Conservation (phyloP, 2,888 invertebrate genomes). For the Saturnia pavonia region DNA sequence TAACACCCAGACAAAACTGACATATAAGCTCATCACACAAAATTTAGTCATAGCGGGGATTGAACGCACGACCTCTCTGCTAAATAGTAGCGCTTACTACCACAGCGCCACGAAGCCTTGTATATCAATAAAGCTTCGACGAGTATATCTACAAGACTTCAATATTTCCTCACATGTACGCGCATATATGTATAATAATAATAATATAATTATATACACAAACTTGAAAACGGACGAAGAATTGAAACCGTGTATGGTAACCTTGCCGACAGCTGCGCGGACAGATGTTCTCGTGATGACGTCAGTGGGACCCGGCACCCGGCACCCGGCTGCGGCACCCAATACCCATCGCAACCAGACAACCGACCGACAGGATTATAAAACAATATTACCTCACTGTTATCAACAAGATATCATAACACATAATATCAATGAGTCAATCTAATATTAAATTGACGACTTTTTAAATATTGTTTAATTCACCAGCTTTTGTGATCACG, state of each 20-base stretch:
- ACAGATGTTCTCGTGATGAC: constrained; percentile 6
- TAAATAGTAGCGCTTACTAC: too few relatives aligned
- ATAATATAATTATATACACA: neutral
- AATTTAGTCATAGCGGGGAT: too few relatives aligned
- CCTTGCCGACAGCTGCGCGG: constrained; percentile 8
- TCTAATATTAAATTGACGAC: neutral
- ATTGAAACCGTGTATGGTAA: neutral
- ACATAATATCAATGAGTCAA: neutral
- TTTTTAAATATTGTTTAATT: too few relatives aligned
- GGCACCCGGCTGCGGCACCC: neutral
- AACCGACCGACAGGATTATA: neutral
- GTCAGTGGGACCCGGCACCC: neutral
- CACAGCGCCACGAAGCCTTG: too few relatives aligned
- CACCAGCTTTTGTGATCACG: too few relatives aligned
- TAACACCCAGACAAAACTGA: too few relatives aligned
- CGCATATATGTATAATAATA: neutral
- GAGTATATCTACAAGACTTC: neutral
- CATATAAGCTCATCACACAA: too few relatives aligned
- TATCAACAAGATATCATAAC: neutral
- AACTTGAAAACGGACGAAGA: neutral
- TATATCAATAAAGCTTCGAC: neutral
- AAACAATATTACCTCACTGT: neutral
- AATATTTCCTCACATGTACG: neutral
- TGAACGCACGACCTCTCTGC: too few relatives aligned
- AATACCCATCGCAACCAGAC: neutral